A percentile compares a stretch with the other conserved stretches of the same genome.
phyloP scores from a whole-genome alignment of 2,888 invertebrate species.

The Chirona hameri region DNA sequence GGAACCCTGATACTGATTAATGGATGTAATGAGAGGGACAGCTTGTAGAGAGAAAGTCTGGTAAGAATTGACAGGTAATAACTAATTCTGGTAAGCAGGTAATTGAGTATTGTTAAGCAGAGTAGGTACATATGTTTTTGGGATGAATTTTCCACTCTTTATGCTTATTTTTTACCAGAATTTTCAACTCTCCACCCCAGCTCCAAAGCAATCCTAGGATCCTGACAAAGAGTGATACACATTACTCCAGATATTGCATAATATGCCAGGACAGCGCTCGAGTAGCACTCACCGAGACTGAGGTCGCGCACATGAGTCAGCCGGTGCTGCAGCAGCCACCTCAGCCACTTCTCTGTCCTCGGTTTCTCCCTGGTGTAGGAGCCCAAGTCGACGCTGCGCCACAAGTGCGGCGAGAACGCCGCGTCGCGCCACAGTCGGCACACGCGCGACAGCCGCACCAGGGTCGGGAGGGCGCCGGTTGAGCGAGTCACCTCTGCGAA shows the following conservation, averaged over 20 bases:
- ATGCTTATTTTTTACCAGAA: no score
- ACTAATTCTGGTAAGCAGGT: no score
- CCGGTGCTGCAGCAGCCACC: conserved; percentile 74
- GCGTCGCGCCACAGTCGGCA: conserved; percentile 74
- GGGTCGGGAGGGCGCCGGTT: conserved; percentile 25
- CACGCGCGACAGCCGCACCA: conserved; percentile 62
- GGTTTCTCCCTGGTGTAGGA: conserved; percentile 68
- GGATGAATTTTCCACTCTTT: no score
- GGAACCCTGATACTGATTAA: no score
- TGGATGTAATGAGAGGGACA: no score
- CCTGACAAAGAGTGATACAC: not conserved
- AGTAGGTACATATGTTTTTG: no score
- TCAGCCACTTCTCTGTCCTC: conserved; percentile 70
- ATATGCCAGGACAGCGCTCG: not conserved
- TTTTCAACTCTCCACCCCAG: no score
- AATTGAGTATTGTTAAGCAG: no score
- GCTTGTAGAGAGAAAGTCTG: no score
- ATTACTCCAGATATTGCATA: not conserved
- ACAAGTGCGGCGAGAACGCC: conserved; percentile 64
- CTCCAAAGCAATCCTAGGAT: no score
- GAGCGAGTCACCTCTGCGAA: not conserved
- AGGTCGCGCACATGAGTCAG: conserved; percentile 67
- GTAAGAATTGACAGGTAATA: no score
- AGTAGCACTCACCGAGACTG: conserved; percentile 63
- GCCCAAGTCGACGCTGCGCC: conserved; percentile 71